Conservation (phyloP, 35 echinoderm and acorn worm species). For the Ptychodera flava region DNA sequence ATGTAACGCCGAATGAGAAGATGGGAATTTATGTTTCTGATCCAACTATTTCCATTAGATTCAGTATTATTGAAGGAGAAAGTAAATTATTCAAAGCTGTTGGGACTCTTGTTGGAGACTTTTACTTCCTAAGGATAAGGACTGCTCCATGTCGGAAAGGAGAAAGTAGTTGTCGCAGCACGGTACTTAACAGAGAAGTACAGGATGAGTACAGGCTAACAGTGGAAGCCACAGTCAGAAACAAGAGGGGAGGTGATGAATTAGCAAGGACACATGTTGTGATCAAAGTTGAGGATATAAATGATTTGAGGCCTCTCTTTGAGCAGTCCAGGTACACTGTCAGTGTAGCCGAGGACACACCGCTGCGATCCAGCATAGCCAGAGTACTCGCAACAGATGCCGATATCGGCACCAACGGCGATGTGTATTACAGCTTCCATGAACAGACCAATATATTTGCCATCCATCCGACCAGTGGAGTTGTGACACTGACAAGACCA, state of each 20-base stretch:
- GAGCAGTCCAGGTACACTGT: conserved; percentile 34
- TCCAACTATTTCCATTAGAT: conserved; percentile 25
- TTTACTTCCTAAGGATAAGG: conserved; percentile 75
- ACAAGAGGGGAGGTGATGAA: conserved; percentile 7
- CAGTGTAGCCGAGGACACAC: conserved; percentile 62
- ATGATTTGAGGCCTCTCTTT: conserved; percentile 84
- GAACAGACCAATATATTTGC: conserved; percentile 69
- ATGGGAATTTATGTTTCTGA: conserved; percentile 81
- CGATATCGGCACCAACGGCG: conserved; percentile 89
- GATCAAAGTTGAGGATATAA: conserved; percentile 62
- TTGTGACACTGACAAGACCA: conserved; percentile 76
- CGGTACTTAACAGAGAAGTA: conserved; percentile 69
- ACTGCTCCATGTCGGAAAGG: conserved; percentile 59
- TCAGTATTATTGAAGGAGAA: conserved; percentile 14
- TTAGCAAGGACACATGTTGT: conserved; percentile 20
- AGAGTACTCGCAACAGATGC: conserved; percentile 74
- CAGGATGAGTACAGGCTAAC: conserved; percentile 40
- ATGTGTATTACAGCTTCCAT: conserved; percentile 91
- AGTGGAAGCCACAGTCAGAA: conserved; percentile 27
- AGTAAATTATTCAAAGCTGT: conserved; percentile 44
- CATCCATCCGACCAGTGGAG: conserved; percentile 96
- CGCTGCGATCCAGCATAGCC: conserved; percentile 60
- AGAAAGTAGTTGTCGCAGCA: conserved; percentile 19
- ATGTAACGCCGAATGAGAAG: conserved; percentile 78
- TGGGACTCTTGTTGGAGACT: conserved; percentile 67